Base-by-base conservation (phyloP, 64 coral and sea anemone genomes). In the Montipora capricornis region DNA sequence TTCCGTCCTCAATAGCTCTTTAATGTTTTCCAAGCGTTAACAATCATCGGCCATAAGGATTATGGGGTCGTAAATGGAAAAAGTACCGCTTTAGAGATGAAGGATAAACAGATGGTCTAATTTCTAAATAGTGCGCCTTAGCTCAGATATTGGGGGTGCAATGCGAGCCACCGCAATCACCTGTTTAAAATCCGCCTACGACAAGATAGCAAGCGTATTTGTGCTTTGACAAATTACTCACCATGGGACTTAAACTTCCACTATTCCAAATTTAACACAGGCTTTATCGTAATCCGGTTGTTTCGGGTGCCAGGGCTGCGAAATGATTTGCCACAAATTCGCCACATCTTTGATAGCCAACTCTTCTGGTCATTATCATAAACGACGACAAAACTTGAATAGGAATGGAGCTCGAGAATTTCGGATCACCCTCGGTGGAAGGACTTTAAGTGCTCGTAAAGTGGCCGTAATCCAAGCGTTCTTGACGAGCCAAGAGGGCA, bases 331-430 rank as follows among this genome's bases (percentile, higher is more conserved):
- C 84, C 45, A 87, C 49, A 55, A 73, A 87, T 13, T 73, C 49
- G 6, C 84, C n/a, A n/a, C 84, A n/a, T 87, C 71, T 8, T 20
- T 29, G 15, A 87, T 73, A 4, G 11, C 8, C 55, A 87, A 58
- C 10, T 49, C 45, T 75, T 87, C 1, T 10, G 3, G 6, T 70
- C 84, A 13, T 48, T 87, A 17, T 87, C 50, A 50, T 87, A 87
- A 24, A 20, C 71, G 1, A 87, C 84, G 64, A 15, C 66, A 70
- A 29, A 87, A 75, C 22, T 70, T 87, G 29, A 87, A 87, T 20
- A 87, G 67, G 16, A 87, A 75, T 1, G 84, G 84, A 1, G 84
- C 84, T 12, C 84, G 84, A 75, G 84, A 87, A 3, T 49, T 6
- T 24, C 84, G 60, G 14, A 10, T 4, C 4, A 81, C 79, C 79